Evolutionary conservation across 2,113 vertebrate species (phyloP).

Genomic region (Antigone vipio): DNA sequence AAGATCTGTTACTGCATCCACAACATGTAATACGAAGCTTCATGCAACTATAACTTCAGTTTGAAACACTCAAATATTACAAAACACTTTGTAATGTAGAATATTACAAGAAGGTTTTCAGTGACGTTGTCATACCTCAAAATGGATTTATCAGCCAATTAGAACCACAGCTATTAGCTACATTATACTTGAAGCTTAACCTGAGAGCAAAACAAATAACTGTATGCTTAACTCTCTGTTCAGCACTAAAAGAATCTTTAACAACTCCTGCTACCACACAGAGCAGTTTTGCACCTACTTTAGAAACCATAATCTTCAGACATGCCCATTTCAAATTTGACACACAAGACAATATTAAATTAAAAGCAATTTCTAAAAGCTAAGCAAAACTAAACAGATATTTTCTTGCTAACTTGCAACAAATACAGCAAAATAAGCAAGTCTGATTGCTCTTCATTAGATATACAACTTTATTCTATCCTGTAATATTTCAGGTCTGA

Average conservation of each 20-base stretch:
- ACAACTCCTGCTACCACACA: not conserved
- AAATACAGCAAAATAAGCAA: not conserved
- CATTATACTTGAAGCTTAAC: not conserved
- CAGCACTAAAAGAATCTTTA: not conserved
- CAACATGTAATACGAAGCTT: not conserved
- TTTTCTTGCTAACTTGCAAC: not conserved
- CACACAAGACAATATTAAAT: not conserved
- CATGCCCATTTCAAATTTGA: not conserved
- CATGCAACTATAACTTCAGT: not conserved
- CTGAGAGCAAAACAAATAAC: not conserved
- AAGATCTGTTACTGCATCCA: not conserved
- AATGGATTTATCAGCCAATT: not conserved
- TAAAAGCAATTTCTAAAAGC: not conserved
- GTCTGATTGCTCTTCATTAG: not conserved
- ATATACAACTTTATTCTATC: slow-evolving; percentile 12
- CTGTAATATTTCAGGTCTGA: slow-evolving; percentile 18
- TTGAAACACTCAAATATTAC: not conserved
- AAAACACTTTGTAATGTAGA: not conserved
- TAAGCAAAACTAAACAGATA: not conserved
- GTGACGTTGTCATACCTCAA: not conserved
- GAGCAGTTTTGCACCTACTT: not conserved
- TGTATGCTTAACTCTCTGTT: not conserved
- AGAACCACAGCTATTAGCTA: not conserved
- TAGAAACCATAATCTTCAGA: not conserved
- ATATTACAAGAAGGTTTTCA: not conserved